phyloP scores from a whole-genome alignment of 2,888 invertebrate genomes.

The Scaptomyza reducta region DNA sequence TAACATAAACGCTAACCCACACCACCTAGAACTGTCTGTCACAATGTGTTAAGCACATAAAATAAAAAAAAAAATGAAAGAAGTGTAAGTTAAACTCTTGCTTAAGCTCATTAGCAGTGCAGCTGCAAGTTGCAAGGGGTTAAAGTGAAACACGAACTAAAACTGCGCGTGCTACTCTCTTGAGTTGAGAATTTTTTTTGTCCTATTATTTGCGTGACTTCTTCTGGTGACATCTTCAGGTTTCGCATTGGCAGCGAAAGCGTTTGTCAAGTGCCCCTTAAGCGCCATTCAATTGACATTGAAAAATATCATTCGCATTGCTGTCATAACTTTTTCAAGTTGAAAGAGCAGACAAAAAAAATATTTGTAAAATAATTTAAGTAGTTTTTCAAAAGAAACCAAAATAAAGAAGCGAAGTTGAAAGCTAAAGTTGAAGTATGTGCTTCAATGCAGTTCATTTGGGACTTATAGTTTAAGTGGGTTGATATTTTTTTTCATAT shows the following conservation, averaged over 20 bases:
- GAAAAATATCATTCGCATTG: slow-evolving; percentile 29
- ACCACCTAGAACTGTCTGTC: slow-evolving; percentile 15
- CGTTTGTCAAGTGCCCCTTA: slow-evolving; percentile 34
- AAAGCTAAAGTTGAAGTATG: not conserved
- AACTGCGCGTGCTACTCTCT: slow-evolving; percentile 40
- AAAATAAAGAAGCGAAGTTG: too few relatives aligned
- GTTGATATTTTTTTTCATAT: not conserved
- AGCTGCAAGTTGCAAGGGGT: not conserved
- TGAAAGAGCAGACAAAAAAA: not conserved
- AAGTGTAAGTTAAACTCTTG: slow-evolving; percentile 34
- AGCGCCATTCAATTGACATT: slow-evolving; percentile 30
- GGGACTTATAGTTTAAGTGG: slow-evolving; percentile 4
- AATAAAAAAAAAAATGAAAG: not conserved
- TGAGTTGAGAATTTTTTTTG: slow-evolving; percentile 13
- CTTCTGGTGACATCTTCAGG: slow-evolving; percentile 29
- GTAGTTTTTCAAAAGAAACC: too few relatives aligned
- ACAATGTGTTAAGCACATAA: slow-evolving; percentile 40
- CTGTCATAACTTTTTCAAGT: slow-evolving; percentile 31
- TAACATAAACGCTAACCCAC: slow-evolving; percentile 36
- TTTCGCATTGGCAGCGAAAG: slow-evolving; percentile 16
- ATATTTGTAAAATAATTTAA: slow-evolving; percentile 9
- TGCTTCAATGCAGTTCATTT: not conserved
- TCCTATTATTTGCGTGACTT: slow-evolving; percentile 14
- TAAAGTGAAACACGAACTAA: slow-evolving; percentile 24
- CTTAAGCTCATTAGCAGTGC: slow-evolving; percentile 47